These are phyloP conservation scores for Ostrea denselamellosa DNA, from an alignment of 1,140 invertebrate species.

Conservation along the genomic window DNA sequence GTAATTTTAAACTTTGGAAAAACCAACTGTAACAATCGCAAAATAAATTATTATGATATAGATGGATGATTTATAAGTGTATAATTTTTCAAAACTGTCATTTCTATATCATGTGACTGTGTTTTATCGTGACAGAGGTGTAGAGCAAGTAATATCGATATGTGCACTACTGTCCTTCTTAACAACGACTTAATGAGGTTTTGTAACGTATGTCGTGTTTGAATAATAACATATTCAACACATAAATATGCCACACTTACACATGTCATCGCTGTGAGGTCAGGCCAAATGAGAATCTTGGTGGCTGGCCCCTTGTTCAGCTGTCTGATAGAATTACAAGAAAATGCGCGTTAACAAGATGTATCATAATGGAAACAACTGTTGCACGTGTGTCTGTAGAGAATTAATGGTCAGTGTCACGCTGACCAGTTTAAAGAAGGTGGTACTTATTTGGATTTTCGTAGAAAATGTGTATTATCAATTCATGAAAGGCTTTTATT, in stretches of 20 bases:
- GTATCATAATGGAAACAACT: background rate
- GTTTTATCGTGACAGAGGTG: conserved; percentile 19
- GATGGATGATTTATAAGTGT: background rate
- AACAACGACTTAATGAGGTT: conserved; percentile 18
- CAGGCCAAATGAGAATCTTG: conserved; percentile 12
- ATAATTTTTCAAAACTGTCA: background rate
- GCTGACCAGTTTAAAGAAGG: background rate
- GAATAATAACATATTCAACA: conserved; percentile 27
- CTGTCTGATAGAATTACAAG: background rate
- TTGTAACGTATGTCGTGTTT: conserved; percentile 33
- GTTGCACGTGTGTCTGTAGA: background rate
- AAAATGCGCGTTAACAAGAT: conserved; percentile 7
- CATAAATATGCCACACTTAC: conserved; percentile 35
- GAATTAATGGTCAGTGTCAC: background rate
- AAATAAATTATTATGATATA: background rate
- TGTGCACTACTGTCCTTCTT: conserved; percentile 18
- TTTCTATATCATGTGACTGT: background rate
- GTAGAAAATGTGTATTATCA: too few species aligned
- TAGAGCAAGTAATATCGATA: background rate
- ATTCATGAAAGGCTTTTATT: too few species aligned
- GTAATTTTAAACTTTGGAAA: too few species aligned
- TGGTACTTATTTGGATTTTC: too few species aligned
- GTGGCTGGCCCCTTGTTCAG: conserved; percentile 3
- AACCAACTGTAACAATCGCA: background rate
- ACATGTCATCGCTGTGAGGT: conserved; percentile 33